Conservation (phyloP, 2,888 invertebrate genomes). For the Bhutanitis thaidina region DNA sequence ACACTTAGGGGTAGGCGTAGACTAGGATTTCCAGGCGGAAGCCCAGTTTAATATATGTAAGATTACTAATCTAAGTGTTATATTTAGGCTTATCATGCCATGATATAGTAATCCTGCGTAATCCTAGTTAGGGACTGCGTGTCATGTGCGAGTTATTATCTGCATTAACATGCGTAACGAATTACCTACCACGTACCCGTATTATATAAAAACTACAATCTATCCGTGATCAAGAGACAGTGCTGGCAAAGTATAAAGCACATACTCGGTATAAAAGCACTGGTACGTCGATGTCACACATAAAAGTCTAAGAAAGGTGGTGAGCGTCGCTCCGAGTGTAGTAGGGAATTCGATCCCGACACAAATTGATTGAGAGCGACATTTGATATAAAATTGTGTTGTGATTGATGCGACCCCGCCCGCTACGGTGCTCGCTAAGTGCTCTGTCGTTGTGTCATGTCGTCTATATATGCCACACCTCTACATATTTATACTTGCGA, state of each 20-base stretch:
- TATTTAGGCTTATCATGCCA: too few species aligned
- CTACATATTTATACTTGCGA: conserved; percentile 30
- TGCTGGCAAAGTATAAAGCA: background rate
- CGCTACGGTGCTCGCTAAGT: conserved; percentile 68
- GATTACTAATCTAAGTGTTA: too few species aligned
- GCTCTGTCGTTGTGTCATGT: conserved; percentile 67
- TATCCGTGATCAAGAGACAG: background rate
- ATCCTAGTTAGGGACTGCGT: too few species aligned
- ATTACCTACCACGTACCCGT: too few species aligned
- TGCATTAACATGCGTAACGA: too few species aligned
- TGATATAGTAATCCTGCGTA: too few species aligned
- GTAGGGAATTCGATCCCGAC: conserved; percentile 69
- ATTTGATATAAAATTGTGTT: conserved; percentile 80
- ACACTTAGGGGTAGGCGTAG: too few species aligned
- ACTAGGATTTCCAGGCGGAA: too few species aligned
- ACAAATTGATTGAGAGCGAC: conserved; percentile 79
- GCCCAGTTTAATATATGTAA: too few species aligned
- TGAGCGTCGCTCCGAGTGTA: conserved; percentile 46
- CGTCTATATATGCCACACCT: conserved; percentile 43
- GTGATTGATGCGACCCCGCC: conserved; percentile 77
- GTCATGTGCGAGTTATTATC: too few species aligned
- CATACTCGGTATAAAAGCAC: conserved; percentile 4
- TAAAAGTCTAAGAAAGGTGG: conserved; percentile 36
- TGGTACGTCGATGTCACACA: conserved; percentile 16
- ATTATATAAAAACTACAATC: too few species aligned